Percentiles rank a stretch among this genome's conserved stretches.
Conservation (phyloP, 2,113 vertebrate species). For the Vulpes lagopus region DNA sequence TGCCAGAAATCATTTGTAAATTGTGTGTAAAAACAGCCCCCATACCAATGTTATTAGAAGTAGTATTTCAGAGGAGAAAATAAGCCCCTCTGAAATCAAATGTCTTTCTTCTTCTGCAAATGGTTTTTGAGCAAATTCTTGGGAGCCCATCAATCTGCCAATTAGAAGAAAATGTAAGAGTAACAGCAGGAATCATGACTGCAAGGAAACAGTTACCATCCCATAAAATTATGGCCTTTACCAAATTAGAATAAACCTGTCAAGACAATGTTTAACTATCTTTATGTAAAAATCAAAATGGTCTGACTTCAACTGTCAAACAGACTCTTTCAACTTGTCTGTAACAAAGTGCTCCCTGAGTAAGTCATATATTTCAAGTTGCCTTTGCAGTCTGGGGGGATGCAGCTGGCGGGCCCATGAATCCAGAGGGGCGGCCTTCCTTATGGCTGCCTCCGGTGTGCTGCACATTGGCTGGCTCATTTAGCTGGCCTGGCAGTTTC, state of each 20-base stretch:
- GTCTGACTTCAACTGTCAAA: constrained; percentile 71
- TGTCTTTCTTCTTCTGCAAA: constrained; percentile 68
- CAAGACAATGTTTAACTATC: constrained; percentile 75
- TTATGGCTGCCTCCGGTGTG: background rate
- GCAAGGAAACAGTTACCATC: constrained; percentile 73
- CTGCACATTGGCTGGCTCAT: constrained; percentile 28
- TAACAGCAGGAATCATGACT: constrained; percentile 64
- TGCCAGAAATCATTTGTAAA: constrained; percentile 75
- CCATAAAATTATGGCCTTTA: constrained; percentile 73
- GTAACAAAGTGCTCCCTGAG: background rate
- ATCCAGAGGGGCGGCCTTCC: constrained; percentile 27
- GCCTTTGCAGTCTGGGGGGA: constrained; percentile 9
- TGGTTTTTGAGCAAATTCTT: constrained; percentile 63
- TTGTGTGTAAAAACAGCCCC: constrained; percentile 38
- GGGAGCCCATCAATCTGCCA: constrained; percentile 71
- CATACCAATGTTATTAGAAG: constrained; percentile 37
- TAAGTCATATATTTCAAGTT: background rate
- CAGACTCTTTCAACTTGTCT: constrained; percentile 60
- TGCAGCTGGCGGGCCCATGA: background rate
- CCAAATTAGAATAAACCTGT: constrained; percentile 78
- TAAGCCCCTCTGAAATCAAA: background rate
- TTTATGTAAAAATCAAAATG: constrained; percentile 74
- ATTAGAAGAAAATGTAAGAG: constrained; percentile 72
- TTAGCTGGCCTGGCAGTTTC: background rate
- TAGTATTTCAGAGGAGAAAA: constrained; percentile 46